Percentiles rank a stretch among this genome's conserved stretches.
Conservation (phyloP, 2,113 vertebrate genomes). For the Prinia subflava region DNA sequence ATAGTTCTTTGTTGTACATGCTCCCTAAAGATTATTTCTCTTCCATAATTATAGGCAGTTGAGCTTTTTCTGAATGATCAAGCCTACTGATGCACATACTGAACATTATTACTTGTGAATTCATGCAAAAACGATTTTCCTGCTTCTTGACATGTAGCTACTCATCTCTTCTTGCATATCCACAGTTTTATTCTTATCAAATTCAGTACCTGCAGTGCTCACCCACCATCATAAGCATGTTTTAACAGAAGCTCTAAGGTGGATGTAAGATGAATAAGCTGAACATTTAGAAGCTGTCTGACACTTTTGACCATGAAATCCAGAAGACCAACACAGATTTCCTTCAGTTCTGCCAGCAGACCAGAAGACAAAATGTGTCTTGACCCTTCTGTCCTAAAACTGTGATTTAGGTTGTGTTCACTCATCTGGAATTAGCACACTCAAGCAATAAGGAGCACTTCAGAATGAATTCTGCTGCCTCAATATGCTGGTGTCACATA, state of each 20-base stretch:
- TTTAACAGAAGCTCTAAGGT: neutral
- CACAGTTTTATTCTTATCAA: neutral
- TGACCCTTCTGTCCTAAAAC: neutral
- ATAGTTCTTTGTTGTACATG: neutral
- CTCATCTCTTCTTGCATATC: neutral
- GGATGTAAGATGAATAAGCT: neutral
- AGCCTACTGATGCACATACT: neutral
- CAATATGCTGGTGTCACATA: neutral
- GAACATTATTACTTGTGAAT: neutral
- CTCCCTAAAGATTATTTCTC: neutral
- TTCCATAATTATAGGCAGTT: neutral
- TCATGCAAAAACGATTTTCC: neutral
- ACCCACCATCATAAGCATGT: neutral
- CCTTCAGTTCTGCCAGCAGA: neutral
- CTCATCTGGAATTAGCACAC: neutral
- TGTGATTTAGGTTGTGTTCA: neutral
- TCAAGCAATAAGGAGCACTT: neutral
- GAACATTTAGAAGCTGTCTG: neutral
- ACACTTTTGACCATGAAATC: neutral
- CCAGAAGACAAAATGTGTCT: neutral
- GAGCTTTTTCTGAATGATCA: neutral
- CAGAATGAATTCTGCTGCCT: neutral
- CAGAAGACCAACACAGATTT: neutral
- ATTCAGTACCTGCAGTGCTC: neutral
- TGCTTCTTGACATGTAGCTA: neutral